Evolutionary conservation across 2,888 invertebrate genomes (phyloP).

Genomic region (Temnothorax unifasciatus): DNA sequence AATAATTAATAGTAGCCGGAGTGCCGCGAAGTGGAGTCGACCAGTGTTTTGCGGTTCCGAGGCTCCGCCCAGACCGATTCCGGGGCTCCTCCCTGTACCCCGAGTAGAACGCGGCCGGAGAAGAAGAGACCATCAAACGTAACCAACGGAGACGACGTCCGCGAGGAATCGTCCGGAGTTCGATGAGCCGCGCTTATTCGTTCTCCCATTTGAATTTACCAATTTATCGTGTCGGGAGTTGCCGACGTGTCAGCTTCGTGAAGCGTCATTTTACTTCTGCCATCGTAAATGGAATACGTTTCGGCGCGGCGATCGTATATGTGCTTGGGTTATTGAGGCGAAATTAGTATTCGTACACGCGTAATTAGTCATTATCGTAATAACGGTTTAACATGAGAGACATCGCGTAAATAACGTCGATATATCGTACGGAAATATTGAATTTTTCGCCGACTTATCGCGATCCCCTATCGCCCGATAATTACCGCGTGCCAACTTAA

Average conservation of each 20-base stretch:
- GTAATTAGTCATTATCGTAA: conserved; percentile 71
- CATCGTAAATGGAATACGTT: conserved; percentile 8
- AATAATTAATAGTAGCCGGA: conserved; percentile 85
- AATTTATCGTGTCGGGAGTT: conserved; percentile 43
- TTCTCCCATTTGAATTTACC: conserved; percentile 52
- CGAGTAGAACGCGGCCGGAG: conserved; percentile 58
- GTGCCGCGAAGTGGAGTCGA: conserved; percentile 81
- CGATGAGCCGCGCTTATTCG: not conserved
- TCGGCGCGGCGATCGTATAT: not conserved
- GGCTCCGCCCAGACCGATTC: conserved; percentile 85
- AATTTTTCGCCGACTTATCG: conserved; percentile 66
- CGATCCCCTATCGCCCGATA: conserved; percentile 58
- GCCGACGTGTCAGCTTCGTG: conserved; percentile 44
- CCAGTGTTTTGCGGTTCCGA: conserved; percentile 82
- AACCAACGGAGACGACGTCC: conserved; percentile 59
- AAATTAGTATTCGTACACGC: conserved; percentile 30
- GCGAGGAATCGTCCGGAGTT: conserved; percentile 37
- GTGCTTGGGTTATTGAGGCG: conserved; percentile 7
- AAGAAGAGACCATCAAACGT: conserved; percentile 59
- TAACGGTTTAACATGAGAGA: conserved; percentile 60
- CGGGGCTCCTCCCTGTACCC: conserved; percentile 84
- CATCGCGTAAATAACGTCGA: conserved; percentile 59
- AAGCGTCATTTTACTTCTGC: conserved; percentile 13
- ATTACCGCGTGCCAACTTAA: conserved; percentile 68
- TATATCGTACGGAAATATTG: conserved; percentile 65